Base-by-base conservation (phyloP, 1,140 invertebrate genomes). In the Amyelois transitella region DNA sequence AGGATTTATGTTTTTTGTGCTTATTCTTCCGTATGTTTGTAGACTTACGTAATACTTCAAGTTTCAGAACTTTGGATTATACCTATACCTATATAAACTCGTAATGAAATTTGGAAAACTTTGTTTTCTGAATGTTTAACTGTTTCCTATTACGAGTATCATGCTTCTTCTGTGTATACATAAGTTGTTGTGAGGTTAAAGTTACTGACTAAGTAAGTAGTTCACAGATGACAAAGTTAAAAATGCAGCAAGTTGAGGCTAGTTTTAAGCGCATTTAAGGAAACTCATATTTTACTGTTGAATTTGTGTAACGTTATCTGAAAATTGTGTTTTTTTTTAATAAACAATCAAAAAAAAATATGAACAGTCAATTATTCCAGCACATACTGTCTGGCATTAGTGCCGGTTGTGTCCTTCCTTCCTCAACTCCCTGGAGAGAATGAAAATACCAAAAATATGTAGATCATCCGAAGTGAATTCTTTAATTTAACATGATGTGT, bases 201-300 rank as follows among this genome's bases (percentile, higher is more conserved):
- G 32, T n/a, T 38, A 14, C 12, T 14, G n/a, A 38, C 32, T 38
- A 38, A 38, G 32, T 38, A 51, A 10, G 5, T 47, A 6, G 21
- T 24, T 18, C 45, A 44, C 43, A 48, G 44, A 44, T 54, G 53
- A 47, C 48, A 47, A 22, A 21, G 17, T 54, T 54, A 47, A 54
- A 54, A 47, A 54, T 54, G 53, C 53, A 54, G 17, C 53, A 47
- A 47, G 53, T 54, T 18, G 19, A 32, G 18, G 18, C 48, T 51
- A 51, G n/a, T 32, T 52, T 21, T 52, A 52, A 52, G 51, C 38
- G 51, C 51, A 45, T 53, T 53, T 53, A 43, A 53, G 51, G 44
- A 38, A 14, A 38, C 12, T 38, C n/a, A 1, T 38, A 17, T 51
- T 51, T 51, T 51, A 8, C 32, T 38, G 32, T 38, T 38, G 25